A percentile compares a stretch with the other conserved stretches of the same genome.
These are phyloP conservation scores for Oikopleura albicans DNA, from an alignment of 23 tunicate species.

Conservation along the genomic window DNA sequence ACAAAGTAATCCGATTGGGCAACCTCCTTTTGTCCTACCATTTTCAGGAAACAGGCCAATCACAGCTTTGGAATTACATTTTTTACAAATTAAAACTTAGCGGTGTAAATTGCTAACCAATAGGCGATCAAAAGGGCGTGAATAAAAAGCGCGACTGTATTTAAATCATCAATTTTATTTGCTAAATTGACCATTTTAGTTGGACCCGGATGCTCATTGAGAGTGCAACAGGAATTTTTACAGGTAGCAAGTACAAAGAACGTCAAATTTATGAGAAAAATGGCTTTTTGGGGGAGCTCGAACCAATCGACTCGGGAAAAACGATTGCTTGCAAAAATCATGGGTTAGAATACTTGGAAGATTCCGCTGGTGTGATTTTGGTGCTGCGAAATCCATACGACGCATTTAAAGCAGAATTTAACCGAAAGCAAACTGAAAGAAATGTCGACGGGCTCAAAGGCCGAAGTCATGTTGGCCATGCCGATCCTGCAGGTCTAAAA, in stretches of 20 bases:
- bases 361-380: neutral
- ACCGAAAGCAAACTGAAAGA: slow-evolving; percentile 13
- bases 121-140: too few relatives aligned
- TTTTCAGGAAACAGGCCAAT: too few relatives aligned
- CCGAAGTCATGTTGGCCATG: slow-evolving; percentile 1
- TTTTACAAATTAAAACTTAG: too few relatives aligned
- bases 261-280: neutral
- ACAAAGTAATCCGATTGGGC: too few relatives aligned
- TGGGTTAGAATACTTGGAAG: neutral
- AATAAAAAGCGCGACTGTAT: too few relatives aligned
- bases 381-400: slow-evolving; percentile 23
- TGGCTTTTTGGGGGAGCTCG: neutral
- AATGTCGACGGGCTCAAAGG: neutral
- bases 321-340: neutral
- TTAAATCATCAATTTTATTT: too few relatives aligned
- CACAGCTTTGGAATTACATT: too few relatives aligned
- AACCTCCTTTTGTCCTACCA: too few relatives aligned
- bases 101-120: too few relatives aligned
- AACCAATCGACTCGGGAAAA: neutral
- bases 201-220: neutral
- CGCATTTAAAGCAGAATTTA: slow-evolving; percentile 27
- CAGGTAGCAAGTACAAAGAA: neutral
- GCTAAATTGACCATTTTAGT: too few relatives aligned
- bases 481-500: neutral
- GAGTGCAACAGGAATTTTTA: neutral